Conservation (phyloP, 37 sponge, comb jelly and placozoan genomes). For the Geodia barretti region DNA sequence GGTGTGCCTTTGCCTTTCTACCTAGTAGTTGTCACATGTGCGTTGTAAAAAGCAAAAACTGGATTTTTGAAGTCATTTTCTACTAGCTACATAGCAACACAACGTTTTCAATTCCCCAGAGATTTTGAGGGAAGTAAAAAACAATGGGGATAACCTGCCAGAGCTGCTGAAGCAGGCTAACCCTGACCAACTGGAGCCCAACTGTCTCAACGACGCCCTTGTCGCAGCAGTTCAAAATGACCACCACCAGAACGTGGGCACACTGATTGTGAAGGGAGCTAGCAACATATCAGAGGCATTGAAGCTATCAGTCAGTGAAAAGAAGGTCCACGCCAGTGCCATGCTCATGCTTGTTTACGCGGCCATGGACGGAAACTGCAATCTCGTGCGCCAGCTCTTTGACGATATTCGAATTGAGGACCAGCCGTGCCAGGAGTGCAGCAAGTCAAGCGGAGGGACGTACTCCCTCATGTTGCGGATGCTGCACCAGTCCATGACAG, state of each 20-base stretch:
- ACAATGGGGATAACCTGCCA: slow-evolving; percentile 16
- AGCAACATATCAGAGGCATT: slow-evolving; percentile 14
- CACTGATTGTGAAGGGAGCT: slow-evolving; percentile 31
- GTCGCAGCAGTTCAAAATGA: slow-evolving; percentile 24
- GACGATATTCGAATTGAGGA: background rate
- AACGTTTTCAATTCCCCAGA: slow-evolving; percentile 8
- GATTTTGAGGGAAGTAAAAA: slow-evolving; percentile 48
- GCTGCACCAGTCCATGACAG: background rate
- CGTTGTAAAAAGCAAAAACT: too few species aligned
- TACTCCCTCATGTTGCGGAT: background rate
- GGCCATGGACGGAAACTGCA: background rate
- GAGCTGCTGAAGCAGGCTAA: slow-evolving; percentile 17
- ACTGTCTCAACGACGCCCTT: slow-evolving; percentile 32
- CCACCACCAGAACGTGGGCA: slow-evolving; percentile 20
- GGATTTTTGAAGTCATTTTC: too few species aligned
- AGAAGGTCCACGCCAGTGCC: slow-evolving; percentile 5
- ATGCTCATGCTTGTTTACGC: slow-evolving; percentile 21
- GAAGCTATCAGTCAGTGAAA: background rate
- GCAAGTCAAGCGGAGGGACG: background rate
- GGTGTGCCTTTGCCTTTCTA: too few species aligned
- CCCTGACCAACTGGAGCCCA: background rate
- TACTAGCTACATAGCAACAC: too few species aligned
- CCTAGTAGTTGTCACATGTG: too few species aligned
- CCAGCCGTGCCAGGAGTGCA: background rate
- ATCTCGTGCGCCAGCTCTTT: slow-evolving; percentile 10